Evolutionary conservation across 1,140 invertebrate species (phyloP), one percentile per base, ranked within the genome.

Genomic region (Whitmania pigra): DNA sequence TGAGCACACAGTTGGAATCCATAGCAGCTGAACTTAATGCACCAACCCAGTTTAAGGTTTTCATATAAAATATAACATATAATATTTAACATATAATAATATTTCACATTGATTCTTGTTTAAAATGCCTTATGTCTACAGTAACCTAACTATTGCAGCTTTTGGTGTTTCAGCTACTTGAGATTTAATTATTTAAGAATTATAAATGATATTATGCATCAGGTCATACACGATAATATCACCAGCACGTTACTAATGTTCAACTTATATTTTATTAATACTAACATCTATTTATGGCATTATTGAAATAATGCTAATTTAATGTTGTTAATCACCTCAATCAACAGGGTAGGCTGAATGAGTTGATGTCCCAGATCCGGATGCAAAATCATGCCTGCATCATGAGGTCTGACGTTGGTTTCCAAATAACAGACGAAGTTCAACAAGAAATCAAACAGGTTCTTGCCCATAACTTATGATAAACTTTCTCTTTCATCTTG

Each of bases 41-140:
- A 17, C 93, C 93, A 17, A 93, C 91, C 68, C 90, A 94, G 77
- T 94, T 92, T 76, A 93, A 93, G 83, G 91, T 91, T 81, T 79
- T 76, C 20, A 75, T 68, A 25, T 0, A 17, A 49, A n/a, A n/a
- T n/a, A n/a, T n/a, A n/a, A n/a, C n/a, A n/a, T n/a, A n/a, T n/a
- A n/a, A n/a, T n/a, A n/a, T n/a, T n/a, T n/a, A n/a, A n/a, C n/a
- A n/a, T n/a, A n/a, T n/a, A n/a, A n/a, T n/a, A n/a, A n/a, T n/a
- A n/a, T n/a, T n/a, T n/a, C n/a, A n/a, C n/a, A n/a, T n/a, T n/a
- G n/a, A n/a, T n/a, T n/a, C n/a, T n/a, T n/a, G 25, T 57, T 57
- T 57, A 3, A 6, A 3, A 57, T 57, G 2, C n/a, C 2, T 22
- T 6, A 57, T 57, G 25, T 3, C 25, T 57, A 3, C 2, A 57